Evolutionary conservation across 1,140 invertebrate genomes (phyloP).

Genomic region (Triops cancriformis): DNA sequence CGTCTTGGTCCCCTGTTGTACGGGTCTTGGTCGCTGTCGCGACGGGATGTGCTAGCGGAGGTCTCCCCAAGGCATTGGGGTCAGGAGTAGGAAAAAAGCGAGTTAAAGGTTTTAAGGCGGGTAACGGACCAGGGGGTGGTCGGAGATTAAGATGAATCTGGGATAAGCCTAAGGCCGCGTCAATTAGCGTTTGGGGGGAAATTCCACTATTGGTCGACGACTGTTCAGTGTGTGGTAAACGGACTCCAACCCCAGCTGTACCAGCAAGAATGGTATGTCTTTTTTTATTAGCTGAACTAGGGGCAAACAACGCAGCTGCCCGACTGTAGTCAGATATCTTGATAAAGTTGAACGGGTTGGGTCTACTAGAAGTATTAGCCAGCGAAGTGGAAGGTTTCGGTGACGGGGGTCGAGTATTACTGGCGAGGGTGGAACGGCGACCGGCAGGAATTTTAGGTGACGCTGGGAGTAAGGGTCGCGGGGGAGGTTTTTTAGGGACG

Average conservation of each 20-base stretch:
- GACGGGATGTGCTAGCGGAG: background rate
- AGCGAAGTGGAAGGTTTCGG: background rate
- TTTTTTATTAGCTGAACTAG: background rate
- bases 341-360: background rate
- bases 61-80: background rate
- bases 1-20: background rate
- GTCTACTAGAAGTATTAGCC: background rate
- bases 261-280: background rate
- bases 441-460: background rate
- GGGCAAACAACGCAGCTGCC: background rate
- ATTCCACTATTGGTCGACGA: background rate
- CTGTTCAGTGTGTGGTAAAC: background rate
- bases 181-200: background rate
- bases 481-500: background rate
- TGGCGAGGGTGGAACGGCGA: background rate
- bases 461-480: background rate
- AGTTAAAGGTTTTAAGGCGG: conserved; percentile 1
- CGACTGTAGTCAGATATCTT: background rate
- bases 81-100: background rate
- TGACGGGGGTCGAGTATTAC: background rate
- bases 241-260: background rate
- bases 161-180: conserved; percentile 2
- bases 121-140: background rate
- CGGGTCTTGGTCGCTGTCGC: background rate
- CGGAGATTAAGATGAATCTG: background rate